Evolutionary conservation across 2,797 vertebrate species (phyloP).

Genomic region (Takifugu rubripes): DNA sequence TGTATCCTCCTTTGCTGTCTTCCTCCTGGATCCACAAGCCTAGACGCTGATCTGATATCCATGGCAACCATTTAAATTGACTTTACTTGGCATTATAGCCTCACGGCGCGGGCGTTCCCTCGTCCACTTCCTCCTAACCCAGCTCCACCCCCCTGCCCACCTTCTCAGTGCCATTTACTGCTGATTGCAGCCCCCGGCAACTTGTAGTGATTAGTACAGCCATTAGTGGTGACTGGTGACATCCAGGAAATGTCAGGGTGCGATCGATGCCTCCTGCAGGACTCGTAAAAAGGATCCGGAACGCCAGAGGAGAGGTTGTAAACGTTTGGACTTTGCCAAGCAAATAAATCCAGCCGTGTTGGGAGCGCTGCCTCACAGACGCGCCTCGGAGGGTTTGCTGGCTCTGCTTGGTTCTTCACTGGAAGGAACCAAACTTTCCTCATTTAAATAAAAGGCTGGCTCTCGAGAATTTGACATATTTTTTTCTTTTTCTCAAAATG

Average conservation of each 20-base stretch:
- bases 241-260: conserved; percentile 23
- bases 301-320: neutral
- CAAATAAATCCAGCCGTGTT: conserved; percentile 7
- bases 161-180: neutral
- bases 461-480: too few relatives aligned
- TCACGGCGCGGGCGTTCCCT: too few relatives aligned
- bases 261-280: conserved; percentile 13
- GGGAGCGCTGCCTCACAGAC: conserved; percentile 6
- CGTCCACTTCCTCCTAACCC: too few relatives aligned
- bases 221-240: conserved; percentile 20
- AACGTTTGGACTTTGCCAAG: conserved; percentile 4
- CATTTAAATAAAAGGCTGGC: too few relatives aligned
- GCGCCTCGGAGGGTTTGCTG: conserved; percentile 7
- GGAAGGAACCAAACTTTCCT: too few relatives aligned
- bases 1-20: too few relatives aligned
- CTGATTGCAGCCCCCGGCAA: conserved; percentile 4
- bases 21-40: too few relatives aligned
- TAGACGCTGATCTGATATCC: too few relatives aligned
- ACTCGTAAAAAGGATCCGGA: conserved; percentile 1
- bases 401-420: too few relatives aligned
- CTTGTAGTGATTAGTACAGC: conserved; percentile 13
- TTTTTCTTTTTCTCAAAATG: too few relatives aligned
- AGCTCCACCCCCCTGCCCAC: neutral
- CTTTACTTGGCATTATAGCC: too few relatives aligned
- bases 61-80: too few relatives aligned